phyloP scores from a whole-genome alignment of 2,797 vertebrate species.

The Hydrolagus colliei region DNA sequence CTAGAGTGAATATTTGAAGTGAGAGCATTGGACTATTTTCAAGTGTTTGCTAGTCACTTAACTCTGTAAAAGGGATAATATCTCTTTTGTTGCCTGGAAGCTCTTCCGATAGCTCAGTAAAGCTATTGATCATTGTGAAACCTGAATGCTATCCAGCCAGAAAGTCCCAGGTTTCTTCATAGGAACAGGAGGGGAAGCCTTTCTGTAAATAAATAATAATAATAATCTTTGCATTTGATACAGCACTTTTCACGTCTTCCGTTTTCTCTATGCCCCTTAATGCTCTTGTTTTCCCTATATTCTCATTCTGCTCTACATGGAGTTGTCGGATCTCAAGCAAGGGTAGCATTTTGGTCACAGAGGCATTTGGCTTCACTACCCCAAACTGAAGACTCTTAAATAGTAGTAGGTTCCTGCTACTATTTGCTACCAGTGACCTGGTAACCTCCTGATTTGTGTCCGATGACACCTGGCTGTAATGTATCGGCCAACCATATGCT shows the following conservation, averaged over 20 bases:
- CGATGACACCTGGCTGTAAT: no score
- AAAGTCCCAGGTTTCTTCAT: not conserved
- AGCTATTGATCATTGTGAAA: not conserved
- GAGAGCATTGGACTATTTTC: not conserved
- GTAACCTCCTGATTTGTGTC: no score
- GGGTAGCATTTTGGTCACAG: no score
- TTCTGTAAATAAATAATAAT: not conserved
- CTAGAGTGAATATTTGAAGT: not conserved
- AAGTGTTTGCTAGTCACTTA: not conserved
- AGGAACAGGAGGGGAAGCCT: not conserved
- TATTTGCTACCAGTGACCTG: no score
- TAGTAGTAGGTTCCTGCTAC: no score
- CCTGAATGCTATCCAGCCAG: not conserved
- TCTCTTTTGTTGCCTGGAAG: not conserved
- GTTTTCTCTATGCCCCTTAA: no score
- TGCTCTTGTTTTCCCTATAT: no score
- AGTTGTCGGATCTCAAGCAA: no score
- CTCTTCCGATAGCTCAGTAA: not conserved
- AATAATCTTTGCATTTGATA: not conserved
- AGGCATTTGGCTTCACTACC: no score
- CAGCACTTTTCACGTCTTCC: not conserved
- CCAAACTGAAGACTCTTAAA: no score
- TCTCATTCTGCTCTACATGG: no score
- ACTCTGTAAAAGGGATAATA: not conserved
- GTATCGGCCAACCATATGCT: no score